Evolutionary conservation across 2,888 invertebrate species (phyloP), one percentile per base, ranked within the genome.

Genomic region (Lordiphosa fenestrarum): DNA sequence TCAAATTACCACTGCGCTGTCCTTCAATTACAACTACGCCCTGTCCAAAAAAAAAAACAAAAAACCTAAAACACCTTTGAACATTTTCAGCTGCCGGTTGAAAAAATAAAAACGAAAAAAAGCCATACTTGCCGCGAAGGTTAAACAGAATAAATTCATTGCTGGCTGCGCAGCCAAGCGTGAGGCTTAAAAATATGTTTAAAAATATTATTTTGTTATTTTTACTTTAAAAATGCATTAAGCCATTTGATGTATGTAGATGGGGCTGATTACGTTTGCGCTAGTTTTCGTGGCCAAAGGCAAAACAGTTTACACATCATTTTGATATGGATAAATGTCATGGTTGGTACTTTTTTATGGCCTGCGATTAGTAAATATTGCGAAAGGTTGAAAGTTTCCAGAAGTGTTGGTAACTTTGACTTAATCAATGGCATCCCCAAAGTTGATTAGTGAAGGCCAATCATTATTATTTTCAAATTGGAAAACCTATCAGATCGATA

Each of bases 81-180:
- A 56, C 54, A 44, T 52, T 59, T 57, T 65, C 23, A 57, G 50
- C 53, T 53, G 48, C n/a, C 19, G 36, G 35, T 36, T 36, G n/a
- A 39, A 41, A 38, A 36, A 39, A 30, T n/a, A 6, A 46, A 15
- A 33, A 42, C 3, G 23, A 35, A 23, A 13, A n/a, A 6, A 23
- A n/a, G n/a, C n/a, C n/a, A n/a, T 70, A 83, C 68, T 68, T 53
- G 63, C 68, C 62, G 60, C 57, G 84, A 78, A 78, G 78, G 78
- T 78, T 78, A 81, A 71, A 61, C 44, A n/a, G 36, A 21, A 41
- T 54, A 55, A 53, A 64, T 62, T 62, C 46, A 66, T 57, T 58
- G 66, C 73, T 68, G 48, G 19, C 55, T 65, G 78, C 41, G 65
- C 78, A 74, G 52, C 78, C 62, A 66, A 66, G 75, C 84, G 61